Evolutionary conservation across 1,140 invertebrate genomes (phyloP), one percentile per base, ranked within the genome.

Genomic region (Brachionus koreanus): DNA sequence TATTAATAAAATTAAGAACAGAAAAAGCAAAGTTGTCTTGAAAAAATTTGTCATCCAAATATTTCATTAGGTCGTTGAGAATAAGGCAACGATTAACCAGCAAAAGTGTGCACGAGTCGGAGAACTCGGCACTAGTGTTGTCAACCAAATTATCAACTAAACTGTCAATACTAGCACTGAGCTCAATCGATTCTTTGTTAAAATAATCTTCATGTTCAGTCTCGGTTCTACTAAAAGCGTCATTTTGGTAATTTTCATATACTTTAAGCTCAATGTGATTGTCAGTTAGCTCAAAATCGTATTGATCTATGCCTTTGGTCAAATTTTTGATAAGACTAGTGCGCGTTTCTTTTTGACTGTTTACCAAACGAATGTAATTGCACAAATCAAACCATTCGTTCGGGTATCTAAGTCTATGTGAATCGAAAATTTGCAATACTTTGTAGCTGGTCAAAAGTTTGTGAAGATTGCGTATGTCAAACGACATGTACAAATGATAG

Each of bases 341-440:
- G 25, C 76, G 35, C 33, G 16, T 23, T n/a, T 57, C 76, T 13
- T 79, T n/a, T 19, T 65, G 33, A 29, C 7, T 25, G 12, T 19
- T 25, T 7, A 61, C 37, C 25, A 37, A 23, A 16, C 39, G 33
- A 0, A 79, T 57, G 7, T 9, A 42, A 35, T 65, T 25, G 37
- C 76, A 79, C 35, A 61, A 79, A 39, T 79, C 76, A 43, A 79
- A 35, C 76, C 76, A 79, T 79, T 79, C 49, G 23, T 35, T 65
- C 1, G 29, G 9, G n/a, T 39, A 61, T 13, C n/a, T 7, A 12
- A 61, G n/a, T 10, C 69, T 39, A 46, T 74, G 23, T 12, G 37
- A 23, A 6, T 46, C 42, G 42, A 49, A 74, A 0, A 74, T 46
- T 39, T 74, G 69, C 23, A 74, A n/a, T 1, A 74, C 19, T 12